These are phyloP conservation scores for Thalassoma bifasciatum DNA, from an alignment of 2,113 vertebrate genomes.

Conservation along the genomic window DNA sequence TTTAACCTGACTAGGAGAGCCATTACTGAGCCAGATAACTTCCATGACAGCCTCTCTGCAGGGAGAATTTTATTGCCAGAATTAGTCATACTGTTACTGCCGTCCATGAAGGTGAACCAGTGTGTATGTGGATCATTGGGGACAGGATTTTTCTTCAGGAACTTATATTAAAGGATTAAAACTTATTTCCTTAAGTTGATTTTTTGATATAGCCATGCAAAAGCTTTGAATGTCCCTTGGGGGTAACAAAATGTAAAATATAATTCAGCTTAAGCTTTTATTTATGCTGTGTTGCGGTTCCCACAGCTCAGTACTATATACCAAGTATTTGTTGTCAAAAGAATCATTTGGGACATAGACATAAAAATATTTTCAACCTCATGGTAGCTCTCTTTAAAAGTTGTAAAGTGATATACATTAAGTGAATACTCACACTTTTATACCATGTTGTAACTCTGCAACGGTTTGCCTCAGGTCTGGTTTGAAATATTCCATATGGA, in stretches of 20 bases:
- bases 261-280: not conserved
- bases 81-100: slow-evolving; percentile 62
- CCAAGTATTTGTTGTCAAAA: not conserved
- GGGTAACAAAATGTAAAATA: slow-evolving; percentile 2
- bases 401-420: slow-evolving; percentile 4
- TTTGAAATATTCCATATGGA: not conserved
- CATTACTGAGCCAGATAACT: slow-evolving; percentile 55
- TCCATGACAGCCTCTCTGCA: slow-evolving; percentile 60
- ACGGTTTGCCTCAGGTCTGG: slow-evolving; percentile 8
- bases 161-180: slow-evolving; percentile 16
- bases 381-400: not conserved
- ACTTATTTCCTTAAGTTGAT: slow-evolving; percentile 10
- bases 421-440: slow-evolving; percentile 8
- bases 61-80: slow-evolving; percentile 53
- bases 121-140: slow-evolving; percentile 44
- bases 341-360: not conserved
- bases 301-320: not conserved
- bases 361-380: not conserved
- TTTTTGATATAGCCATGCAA: not conserved
- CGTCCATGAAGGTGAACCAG: slow-evolving; percentile 45
- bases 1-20: slow-evolving; percentile 53
- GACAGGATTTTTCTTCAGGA: not conserved
- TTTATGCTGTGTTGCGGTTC: not conserved
- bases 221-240: not conserved
- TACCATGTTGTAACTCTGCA: slow-evolving; percentile 23